A percentile compares a stretch with the other conserved stretches of the same genome.
Conservation (phyloP, 1,140 invertebrate genomes). For the Diabrotica virgifera region DNA sequence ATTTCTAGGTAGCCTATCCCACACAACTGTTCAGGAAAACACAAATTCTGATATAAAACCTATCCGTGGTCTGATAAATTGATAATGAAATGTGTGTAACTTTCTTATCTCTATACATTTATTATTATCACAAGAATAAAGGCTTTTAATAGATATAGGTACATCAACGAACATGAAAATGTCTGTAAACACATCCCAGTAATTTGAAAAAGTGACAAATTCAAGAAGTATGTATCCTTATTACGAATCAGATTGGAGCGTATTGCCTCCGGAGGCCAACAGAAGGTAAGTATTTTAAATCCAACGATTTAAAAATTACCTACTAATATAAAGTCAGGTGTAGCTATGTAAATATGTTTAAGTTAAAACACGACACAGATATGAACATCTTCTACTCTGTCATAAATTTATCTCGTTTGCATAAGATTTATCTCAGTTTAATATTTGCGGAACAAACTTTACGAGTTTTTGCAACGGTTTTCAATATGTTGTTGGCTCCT, state of each 20-base stretch:
- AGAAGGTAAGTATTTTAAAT: constrained; percentile 60
- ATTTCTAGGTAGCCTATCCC: no score
- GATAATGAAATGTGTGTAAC: constrained; percentile 25
- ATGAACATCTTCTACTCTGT: neutral
- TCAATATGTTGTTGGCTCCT: neutral
- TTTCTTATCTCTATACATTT: constrained; percentile 27
- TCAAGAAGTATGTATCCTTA: constrained; percentile 60
- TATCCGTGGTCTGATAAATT: constrained; percentile 13
- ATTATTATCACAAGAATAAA: constrained; percentile 12
- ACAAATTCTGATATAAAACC: neutral
- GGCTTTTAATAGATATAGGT: constrained; percentile 4
- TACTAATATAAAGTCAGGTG: no score
- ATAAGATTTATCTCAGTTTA: neutral
- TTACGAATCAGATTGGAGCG: constrained; percentile 77
- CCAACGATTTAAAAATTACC: no score
- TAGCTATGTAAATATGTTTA: neutral
- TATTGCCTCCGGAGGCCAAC: constrained; percentile 75
- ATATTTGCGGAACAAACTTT: neutral
- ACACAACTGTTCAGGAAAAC: neutral
- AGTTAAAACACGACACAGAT: neutral
- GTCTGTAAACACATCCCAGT: neutral
- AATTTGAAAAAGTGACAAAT: neutral
- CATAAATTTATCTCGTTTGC: neutral
- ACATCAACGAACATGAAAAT: neutral
- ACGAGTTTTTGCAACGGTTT: neutral